Evolutionary conservation across 1,140 invertebrate species (phyloP), one percentile per base, ranked within the genome.

Genomic region (Heliconius himera): DNA sequence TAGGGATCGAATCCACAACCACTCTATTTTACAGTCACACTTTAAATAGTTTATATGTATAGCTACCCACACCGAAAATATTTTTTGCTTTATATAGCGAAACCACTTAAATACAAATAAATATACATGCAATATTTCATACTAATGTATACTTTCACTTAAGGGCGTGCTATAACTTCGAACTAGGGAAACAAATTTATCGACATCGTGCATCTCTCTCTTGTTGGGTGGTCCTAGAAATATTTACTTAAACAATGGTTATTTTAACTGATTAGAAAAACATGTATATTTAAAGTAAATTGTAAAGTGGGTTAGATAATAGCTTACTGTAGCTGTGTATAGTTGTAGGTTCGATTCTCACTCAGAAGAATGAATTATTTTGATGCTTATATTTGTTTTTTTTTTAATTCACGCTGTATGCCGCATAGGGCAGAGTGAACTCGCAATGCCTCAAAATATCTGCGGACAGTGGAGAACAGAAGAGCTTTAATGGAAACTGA

Each of bases 81-180:
- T 46, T 22, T 22, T 22, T 56, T 56, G 9, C 8, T 11, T 22
- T 66, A 66, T 66, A 13, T 66, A 66, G 22, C 9, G 13, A 66
- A 26, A 66, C n/a, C 56, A 60, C 22, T 66, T 26, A 66, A 60
- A 16, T 22, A 13, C 22, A 66, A 66, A 66, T 11, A 66, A 66
- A 66, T 11, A 66, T 66, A 66, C 60, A 4, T 26, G n/a, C 60
- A 66, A 29, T 66, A 66, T 66, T 13, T 66, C 60, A 66, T 66
- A 66, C 26, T 29, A 66, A 66, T 66, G 60, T 9, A n/a, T 26
- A 66, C 9, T 66, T 66, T 66, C 11, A 66, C 22, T 66, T 66
- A 66, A 66, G 60, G 60, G 60, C 60, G 22, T 66, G 22, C 2
- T 26, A 29, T 9, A 16, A 11, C 60, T 29, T 26, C 60, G 60